Evolutionary conservation across 2,888 invertebrate genomes (phyloP).

Genomic region (Agrochola litura): DNA sequence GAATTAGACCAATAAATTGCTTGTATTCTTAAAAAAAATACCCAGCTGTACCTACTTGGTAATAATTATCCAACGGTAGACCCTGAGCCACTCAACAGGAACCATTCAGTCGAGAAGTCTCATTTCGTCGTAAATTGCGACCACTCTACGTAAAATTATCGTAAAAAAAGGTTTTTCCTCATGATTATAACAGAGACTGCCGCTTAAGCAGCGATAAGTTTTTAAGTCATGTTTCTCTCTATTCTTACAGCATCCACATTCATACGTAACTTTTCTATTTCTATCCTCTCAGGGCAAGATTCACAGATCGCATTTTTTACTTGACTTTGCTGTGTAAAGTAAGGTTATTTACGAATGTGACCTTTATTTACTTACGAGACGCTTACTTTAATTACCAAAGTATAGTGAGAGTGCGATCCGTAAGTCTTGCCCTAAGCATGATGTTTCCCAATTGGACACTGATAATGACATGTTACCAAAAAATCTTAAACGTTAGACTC

Average conservation of each 20-base stretch:
- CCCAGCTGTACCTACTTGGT: not conserved
- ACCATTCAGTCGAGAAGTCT: conserved; percentile 26
- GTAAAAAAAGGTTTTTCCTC: not conserved
- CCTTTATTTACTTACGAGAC: not conserved
- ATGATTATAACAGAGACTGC: not conserved
- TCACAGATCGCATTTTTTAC: not conserved
- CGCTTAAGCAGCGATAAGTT: not conserved
- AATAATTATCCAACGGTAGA: not conserved
- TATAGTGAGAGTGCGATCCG: not conserved
- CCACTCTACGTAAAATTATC: conserved; percentile 38
- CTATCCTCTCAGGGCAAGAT: not conserved
- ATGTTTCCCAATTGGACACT: not conserved
- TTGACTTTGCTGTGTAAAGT: not conserved
- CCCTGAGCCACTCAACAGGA: conserved; percentile 13
- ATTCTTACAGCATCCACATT: not conserved
- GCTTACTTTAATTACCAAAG: no score
- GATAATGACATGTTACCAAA: not conserved
- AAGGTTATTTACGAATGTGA: not conserved
- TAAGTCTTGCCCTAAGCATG: not conserved
- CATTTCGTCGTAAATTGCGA: conserved; percentile 28
- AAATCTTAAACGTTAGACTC: not conserved
- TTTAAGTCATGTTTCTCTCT: not conserved
- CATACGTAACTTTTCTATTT: not conserved
- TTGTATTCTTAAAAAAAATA: not conserved
- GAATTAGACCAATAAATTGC: not conserved